These are phyloP conservation scores for Trichomycterus rosablanca DNA, from an alignment of 2,113 vertebrate species.

Conservation along the genomic window DNA sequence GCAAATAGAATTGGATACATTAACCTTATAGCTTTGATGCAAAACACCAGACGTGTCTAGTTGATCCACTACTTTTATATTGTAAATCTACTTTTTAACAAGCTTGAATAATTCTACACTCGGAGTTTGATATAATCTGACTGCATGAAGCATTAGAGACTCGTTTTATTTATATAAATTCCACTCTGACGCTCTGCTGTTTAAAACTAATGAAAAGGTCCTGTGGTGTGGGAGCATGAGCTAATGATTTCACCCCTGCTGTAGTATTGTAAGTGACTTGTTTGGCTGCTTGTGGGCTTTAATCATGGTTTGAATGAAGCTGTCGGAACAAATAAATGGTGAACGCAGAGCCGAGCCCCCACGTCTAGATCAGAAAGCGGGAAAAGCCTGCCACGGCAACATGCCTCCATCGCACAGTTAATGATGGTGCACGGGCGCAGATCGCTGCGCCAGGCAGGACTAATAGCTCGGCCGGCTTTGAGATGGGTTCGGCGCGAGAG, in stretches of 20 bases:
- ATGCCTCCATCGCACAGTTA: constrained; percentile 4
- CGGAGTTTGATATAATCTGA: no score
- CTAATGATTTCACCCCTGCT: background rate
- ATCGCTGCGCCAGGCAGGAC: constrained; percentile 22
- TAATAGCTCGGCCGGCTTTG: constrained; percentile 41
- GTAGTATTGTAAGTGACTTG: background rate
- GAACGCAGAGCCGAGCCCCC: background rate
- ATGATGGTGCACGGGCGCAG: constrained; percentile 33
- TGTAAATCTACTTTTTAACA: no score
- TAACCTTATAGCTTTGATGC: no score
- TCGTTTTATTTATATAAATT: no score
- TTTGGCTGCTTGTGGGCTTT: constrained; percentile 33
- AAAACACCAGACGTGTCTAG: no score
- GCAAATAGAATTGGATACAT: no score
- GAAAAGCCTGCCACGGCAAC: background rate
- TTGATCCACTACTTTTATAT: no score
- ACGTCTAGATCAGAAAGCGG: background rate
- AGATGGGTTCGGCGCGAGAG: constrained; percentile 29
- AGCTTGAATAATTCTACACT: no score
- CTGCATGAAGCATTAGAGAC: no score
- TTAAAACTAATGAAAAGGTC: constrained; percentile 10
- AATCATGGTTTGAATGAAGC: constrained; percentile 33
- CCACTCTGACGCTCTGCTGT: no score
- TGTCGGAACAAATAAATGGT: background rate
- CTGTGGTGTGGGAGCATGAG: background rate